Conservation (phyloP, 2,113 vertebrate species). For the Aegotheles bennettii region DNA sequence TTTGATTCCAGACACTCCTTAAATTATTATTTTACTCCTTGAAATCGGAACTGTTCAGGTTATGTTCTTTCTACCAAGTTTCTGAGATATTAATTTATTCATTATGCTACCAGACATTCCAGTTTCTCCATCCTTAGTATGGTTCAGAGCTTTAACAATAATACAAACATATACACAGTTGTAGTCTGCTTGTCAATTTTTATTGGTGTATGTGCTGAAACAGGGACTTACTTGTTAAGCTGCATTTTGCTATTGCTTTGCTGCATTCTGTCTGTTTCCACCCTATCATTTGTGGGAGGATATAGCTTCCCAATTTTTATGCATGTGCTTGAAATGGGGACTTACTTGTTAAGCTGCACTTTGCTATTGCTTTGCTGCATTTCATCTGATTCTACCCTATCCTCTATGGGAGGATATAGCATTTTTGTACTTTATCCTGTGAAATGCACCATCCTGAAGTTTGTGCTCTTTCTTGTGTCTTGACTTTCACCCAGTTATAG, state of each 20-base stretch:
- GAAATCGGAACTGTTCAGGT: too few relatives aligned
- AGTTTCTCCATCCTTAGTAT: neutral
- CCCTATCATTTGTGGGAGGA: neutral
- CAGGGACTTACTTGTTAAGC: neutral
- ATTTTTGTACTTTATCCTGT: neutral
- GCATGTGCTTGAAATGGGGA: neutral
- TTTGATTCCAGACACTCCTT: neutral
- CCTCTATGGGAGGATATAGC: neutral
- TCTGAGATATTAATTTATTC: neutral
- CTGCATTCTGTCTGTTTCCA: neutral
- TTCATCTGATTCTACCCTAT: neutral
- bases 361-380: neutral
- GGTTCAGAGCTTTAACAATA: neutral
- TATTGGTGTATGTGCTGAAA: neutral
- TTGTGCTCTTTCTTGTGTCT: accelerated
- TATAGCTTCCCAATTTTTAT: accelerated
- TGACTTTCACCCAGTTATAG: neutral
- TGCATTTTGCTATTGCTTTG: neutral
- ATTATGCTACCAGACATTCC: neutral
- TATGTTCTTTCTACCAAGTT: neutral
- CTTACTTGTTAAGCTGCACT: neutral
- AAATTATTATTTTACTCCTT: neutral
- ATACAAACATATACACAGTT: neutral
- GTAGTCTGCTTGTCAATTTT: neutral
- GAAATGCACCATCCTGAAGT: neutral